These are phyloP conservation scores for Bos javanicus DNA, from an alignment of 2,113 vertebrate species.

Conservation along the genomic window DNA sequence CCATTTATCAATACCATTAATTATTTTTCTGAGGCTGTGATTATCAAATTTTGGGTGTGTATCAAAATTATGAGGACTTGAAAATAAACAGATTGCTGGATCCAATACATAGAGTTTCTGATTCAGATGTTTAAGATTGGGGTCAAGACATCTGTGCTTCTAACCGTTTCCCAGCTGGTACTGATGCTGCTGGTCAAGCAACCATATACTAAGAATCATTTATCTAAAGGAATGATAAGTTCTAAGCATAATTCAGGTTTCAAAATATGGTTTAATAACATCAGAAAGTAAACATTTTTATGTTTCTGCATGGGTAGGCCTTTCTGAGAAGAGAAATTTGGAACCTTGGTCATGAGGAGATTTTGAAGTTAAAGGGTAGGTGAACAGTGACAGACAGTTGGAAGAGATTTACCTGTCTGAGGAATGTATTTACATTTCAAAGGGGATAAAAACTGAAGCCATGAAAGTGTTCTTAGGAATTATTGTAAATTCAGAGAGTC, in stretches of 20 bases:
- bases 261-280: background rate
- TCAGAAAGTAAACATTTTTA: background rate
- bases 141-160: background rate
- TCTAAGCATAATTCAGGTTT: background rate
- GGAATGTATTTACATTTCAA: background rate
- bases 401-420: background rate
- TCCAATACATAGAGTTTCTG: background rate
- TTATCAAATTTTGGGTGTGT: background rate
- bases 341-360: background rate
- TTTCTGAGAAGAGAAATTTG: background rate
- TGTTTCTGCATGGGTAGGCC: background rate
- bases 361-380: background rate
- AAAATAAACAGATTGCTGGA: background rate
- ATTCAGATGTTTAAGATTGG: background rate
- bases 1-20: background rate
- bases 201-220: background rate
- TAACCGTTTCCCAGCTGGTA: background rate
- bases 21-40: background rate
- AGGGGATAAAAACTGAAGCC: background rate
- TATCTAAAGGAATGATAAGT: background rate
- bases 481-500: background rate
- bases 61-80: background rate
- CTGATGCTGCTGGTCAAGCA: background rate
- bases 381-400: background rate
- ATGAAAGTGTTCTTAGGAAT: background rate